Base-by-base conservation (phyloP, 92 coral and sea anemone species). In the Palythoa caribaeorum region DNA sequence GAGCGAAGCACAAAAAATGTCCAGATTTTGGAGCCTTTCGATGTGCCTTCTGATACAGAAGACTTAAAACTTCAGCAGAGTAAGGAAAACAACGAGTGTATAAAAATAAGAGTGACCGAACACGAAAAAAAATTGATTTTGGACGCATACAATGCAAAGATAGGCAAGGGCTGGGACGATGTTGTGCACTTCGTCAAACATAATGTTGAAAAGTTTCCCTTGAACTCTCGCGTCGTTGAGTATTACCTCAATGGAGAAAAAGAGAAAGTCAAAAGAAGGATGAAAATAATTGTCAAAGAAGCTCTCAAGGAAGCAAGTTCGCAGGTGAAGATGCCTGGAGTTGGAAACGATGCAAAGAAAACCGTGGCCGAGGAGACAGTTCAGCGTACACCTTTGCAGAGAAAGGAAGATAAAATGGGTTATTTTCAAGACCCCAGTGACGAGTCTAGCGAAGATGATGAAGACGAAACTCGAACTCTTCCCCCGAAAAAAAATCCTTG, bases 131-230 rank as follows among this genome's bases (percentile, higher is more conserved):
- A 54, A 28, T 19, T 84, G 40, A 8, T 80, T 12, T 15, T 79
- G 85, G 39, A 10, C 15, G 85, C 73, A 7, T 80, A 80, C 84
- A 86, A 36, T 12, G 38, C 80, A 8, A 50, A 13, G 5, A n/a
- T 36, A 21, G 60, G 16, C 63, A 62, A 76, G n/a, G 88, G 89
- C 62, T 86, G 89, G 89, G 84, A 76, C 63, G 83, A 16, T 76
- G 73, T 76, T 86, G 9, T 86, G 75, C 17, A 48, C 21, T n/a
- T 15, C 53, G 84, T 86, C 15, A 76, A 47, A 65, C 16, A 86
- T n/a, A 73, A 75, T 9, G 60, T 86, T 11, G 89, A 86, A 48
- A 57, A 62, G 13, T 17, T 85, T 11, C 83, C 83, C 57, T 39
- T 85, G 83, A 44, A 17, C 54, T 85, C 88, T 73, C 71, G 88